Evolutionary conservation across 2,797 vertebrate genomes (phyloP).

Genomic region (Aphelocoma californica): DNA sequence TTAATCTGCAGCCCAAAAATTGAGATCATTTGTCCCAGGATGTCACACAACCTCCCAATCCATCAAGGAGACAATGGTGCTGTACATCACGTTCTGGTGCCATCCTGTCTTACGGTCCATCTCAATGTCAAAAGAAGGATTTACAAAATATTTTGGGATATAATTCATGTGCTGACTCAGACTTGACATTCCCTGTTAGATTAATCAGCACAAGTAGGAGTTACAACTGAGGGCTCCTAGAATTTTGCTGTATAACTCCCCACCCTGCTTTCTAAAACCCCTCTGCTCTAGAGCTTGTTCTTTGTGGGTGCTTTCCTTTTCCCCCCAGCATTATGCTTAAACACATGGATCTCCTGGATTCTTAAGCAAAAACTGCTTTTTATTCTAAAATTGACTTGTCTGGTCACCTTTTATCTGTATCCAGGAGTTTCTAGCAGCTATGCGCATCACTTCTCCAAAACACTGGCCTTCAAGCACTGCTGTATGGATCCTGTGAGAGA

Average conservation of each 20-base stretch:
- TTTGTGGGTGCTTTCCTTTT: neutral
- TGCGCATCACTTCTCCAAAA: neutral
- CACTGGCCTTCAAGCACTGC: accelerated
- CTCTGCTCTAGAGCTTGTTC: neutral
- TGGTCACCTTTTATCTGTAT: neutral
- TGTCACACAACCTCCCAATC: neutral
- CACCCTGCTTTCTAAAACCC: neutral
- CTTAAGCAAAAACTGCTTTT: neutral
- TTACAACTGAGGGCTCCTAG: neutral
- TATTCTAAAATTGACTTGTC: neutral
- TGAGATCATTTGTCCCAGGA: slow-evolving; percentile 32
- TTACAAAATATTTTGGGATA: slow-evolving; percentile 21
- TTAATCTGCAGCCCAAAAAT: slow-evolving; percentile 27
- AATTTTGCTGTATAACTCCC: neutral
- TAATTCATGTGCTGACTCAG: neutral
- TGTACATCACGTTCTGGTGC: neutral
- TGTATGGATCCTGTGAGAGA: neutral
- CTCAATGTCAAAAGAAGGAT: slow-evolving; percentile 37
- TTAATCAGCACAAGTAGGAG: neutral
- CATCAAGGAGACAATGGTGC: neutral
- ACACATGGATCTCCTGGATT: too few species aligned
- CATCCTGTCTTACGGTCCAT: neutral
- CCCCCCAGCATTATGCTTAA: neutral
- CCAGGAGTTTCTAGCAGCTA: neutral
- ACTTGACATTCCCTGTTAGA: neutral